Evolutionary conservation across 2,888 invertebrate genomes (phyloP), one percentile per base, ranked within the genome.

Genomic region (Phyllotreta striolata): DNA sequence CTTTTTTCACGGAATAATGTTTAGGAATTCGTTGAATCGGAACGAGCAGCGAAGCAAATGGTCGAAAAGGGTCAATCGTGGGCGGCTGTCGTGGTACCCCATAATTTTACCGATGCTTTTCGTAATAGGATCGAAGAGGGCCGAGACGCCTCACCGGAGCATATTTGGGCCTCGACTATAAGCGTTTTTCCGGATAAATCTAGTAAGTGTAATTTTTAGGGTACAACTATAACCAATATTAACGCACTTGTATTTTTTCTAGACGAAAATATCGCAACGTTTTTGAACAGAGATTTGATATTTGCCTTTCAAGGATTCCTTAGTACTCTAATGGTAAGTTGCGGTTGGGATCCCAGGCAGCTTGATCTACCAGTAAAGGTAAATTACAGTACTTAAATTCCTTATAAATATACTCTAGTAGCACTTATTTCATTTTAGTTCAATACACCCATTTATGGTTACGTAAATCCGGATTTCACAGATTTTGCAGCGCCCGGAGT

Each of bases 401-500:
- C 14, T 2, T 2, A 44, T 12, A 44, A 44, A 10, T 7, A 1
- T 41, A n/a, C 10, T 41, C 2, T 41, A 41, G 10, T 41, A 41
- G 10, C 9, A n/a, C 9, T n/a, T 3, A 10, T 41, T 41, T 10
- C 4, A 40, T n/a, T 72, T 47, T 79, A 91, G 86, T 90, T 90
- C 79, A 83, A 89, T 70, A 77, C 83, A 0, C 93, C 94, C 0
- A 82, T 95, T 49, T 95, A 92, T 74, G 95, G 95, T 1, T 84
- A 88, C 57, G 79, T 81, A 35, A 84, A 88, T 58, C 93, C 95
- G 0, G 92, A 92, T 76, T 96, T 97, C 77, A 96, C 95, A 0
- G 95, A 96, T 78, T 97, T 96, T 78, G 96, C 96, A 64, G 96
- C 96, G 1, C 96, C 96, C 1, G 96, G 96, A 66, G 88, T 96